A percentile compares a stretch with the other conserved stretches of the same genome.
These are phyloP conservation scores for Leptura quadrifasciata DNA, from an alignment of 2,888 invertebrate genomes.

Conservation along the genomic window DNA sequence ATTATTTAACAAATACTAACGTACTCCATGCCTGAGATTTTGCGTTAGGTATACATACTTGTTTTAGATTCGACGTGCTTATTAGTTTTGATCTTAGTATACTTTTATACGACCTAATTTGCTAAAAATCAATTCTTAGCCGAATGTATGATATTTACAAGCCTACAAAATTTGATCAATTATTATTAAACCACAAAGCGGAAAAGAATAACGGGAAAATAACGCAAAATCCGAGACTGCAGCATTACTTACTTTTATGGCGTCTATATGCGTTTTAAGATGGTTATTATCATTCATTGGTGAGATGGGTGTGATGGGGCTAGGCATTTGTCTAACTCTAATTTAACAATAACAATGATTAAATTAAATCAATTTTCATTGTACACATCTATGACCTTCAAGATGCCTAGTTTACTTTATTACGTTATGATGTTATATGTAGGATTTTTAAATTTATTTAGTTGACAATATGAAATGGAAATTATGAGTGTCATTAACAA, in stretches of 20 bases:
- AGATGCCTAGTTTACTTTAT: slow-evolving; percentile 18
- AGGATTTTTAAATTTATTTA: slow-evolving; percentile 10
- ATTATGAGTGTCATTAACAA: no score
- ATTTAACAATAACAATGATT: slow-evolving; percentile 28
- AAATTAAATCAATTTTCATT: slow-evolving; percentile 24
- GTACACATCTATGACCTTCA: slow-evolving; percentile 16
- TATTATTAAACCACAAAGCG: not conserved
- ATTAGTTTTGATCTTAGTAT: not conserved
- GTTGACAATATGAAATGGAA: not conserved
- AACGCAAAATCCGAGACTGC: not conserved
- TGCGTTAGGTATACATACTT: no score
- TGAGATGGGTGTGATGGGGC: slow-evolving; percentile 21
- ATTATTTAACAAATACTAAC: no score
- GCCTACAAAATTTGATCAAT: not conserved
- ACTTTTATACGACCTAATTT: not conserved
- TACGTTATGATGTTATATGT: slow-evolving; percentile 4
- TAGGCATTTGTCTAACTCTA: slow-evolving; percentile 21
- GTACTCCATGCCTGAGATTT: no score
- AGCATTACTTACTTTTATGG: not conserved
- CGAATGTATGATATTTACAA: no score
- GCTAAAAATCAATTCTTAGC: not conserved
- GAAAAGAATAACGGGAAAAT: not conserved
- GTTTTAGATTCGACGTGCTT: not conserved
- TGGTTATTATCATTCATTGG: not conserved
- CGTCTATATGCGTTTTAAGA: not conserved